A percentile compares a stretch with the other conserved stretches of the same genome.
These are phyloP conservation scores for Balanococcus diminutus DNA, from an alignment of 2,888 invertebrate species.

Conservation along the genomic window DNA sequence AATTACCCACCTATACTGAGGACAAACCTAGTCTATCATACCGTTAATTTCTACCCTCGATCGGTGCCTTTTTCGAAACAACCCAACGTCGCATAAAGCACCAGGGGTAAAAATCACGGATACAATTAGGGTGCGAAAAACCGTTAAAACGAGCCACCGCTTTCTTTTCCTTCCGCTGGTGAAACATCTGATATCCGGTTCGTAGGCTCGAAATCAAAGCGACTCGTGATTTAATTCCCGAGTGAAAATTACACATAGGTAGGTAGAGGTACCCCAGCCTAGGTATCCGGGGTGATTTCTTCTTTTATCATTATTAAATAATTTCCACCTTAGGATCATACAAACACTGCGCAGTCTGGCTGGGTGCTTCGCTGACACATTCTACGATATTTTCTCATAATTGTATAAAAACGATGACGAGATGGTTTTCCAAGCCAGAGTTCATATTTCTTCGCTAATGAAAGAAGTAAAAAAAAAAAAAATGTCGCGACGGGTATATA, in stretches of 20 bases:
- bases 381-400: background rate
- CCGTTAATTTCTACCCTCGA: background rate
- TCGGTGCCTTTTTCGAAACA: background rate
- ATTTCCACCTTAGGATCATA: too few species aligned
- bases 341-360: background rate
- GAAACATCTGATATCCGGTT: slow-evolving; percentile 29
- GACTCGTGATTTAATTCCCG: slow-evolving; percentile 1
- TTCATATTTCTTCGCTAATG: background rate
- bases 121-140: slow-evolving; percentile 46
- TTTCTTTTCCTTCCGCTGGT: slow-evolving; percentile 37
- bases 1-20: too few species aligned
- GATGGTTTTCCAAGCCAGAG: background rate
- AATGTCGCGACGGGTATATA: background rate
- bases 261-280: background rate
- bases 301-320: too few species aligned
- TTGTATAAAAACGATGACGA: background rate
- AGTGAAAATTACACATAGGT: background rate
- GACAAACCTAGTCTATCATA: background rate
- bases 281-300: background rate
- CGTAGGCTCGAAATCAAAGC: slow-evolving; percentile 12
- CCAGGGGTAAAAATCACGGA: slow-evolving; percentile 40
- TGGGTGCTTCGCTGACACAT: background rate
- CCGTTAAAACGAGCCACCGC: slow-evolving; percentile 35
- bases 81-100: slow-evolving; percentile 13
- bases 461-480: background rate